phyloP scores from a whole-genome alignment of 2,113 vertebrate genomes.

The Peromyscus polionotus region DNA sequence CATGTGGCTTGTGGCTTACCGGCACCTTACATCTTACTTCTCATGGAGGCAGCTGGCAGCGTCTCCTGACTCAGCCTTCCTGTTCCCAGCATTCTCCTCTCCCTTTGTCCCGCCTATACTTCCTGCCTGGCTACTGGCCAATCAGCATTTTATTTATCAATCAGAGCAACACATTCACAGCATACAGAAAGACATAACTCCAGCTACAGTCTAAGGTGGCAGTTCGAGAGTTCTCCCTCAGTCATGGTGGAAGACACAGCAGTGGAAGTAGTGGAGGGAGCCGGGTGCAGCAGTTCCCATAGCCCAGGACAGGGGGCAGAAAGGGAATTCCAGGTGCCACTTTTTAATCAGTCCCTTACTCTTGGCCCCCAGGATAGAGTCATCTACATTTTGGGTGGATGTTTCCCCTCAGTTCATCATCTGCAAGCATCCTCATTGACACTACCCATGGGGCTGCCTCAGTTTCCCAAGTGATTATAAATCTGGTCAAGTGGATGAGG shows the following conservation, averaged over 20 bases:
- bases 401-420: not conserved
- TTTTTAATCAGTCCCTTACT: not conserved
- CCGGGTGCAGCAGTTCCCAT: not conserved
- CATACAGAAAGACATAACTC: too few relatives aligned
- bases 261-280: rapidly evolving
- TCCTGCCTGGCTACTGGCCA: too few relatives aligned
- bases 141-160: too few relatives aligned
- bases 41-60: too few relatives aligned
- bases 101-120: too few relatives aligned
- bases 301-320: not conserved
- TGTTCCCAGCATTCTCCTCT: too few relatives aligned
- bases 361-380: not conserved
- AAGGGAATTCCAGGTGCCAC: not conserved
- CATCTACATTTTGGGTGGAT: not conserved
- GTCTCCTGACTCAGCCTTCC: too few relatives aligned
- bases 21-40: too few relatives aligned
- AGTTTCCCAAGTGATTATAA: not conserved
- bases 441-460: not conserved
- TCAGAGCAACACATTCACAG: too few relatives aligned
- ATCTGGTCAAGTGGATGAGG: not conserved
- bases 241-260: not conserved
- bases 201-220: too few relatives aligned
- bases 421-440: not conserved
- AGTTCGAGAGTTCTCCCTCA: not conserved
- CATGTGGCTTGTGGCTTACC: too few relatives aligned